A percentile compares a stretch with the other conserved stretches of the same genome.
Evolutionary conservation across 1,140 invertebrate species (phyloP).

Genomic region (Drosophila pachea): DNA sequence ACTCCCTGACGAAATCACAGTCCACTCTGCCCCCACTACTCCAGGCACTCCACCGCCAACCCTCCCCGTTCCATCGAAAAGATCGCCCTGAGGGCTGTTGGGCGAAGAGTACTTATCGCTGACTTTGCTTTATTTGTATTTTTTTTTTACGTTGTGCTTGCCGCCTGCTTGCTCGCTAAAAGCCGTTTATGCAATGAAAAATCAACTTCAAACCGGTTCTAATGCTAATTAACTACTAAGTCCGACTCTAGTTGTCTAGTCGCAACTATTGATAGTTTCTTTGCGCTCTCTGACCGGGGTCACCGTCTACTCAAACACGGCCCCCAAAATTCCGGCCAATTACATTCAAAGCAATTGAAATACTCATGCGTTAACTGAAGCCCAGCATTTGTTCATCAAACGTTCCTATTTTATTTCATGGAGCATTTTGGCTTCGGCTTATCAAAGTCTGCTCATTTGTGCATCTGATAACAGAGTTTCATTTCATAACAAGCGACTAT

Average conservation of each 20-base stretch:
- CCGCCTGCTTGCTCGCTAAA: constrained; percentile 24
- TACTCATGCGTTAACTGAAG: no score
- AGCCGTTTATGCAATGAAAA: constrained; percentile 11
- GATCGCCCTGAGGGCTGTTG: no score
- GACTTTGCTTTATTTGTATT: constrained; percentile 32
- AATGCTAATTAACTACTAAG: constrained; percentile 22
- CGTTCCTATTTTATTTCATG: no score
- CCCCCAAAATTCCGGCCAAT: no score
- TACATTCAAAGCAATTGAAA: no score
- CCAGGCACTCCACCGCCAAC: not conserved
- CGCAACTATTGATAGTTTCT: not conserved
- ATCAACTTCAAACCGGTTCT: constrained; percentile 24
- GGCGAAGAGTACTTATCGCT: constrained; percentile 22
- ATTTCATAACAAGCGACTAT: not conserved
- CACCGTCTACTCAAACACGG: no score
- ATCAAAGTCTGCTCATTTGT: no score
- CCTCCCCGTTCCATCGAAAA: not conserved
- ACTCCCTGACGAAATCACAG: constrained; percentile 14
- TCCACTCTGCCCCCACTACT: not conserved
- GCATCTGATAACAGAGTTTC: not conserved
- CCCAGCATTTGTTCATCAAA: no score
- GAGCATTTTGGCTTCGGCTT: no score
- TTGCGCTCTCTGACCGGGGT: not conserved
- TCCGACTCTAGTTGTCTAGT: not conserved
- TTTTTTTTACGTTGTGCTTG: constrained; percentile 32